Conservation (phyloP, 1,140 invertebrate genomes). For the Lepidurus arcticus region DNA sequence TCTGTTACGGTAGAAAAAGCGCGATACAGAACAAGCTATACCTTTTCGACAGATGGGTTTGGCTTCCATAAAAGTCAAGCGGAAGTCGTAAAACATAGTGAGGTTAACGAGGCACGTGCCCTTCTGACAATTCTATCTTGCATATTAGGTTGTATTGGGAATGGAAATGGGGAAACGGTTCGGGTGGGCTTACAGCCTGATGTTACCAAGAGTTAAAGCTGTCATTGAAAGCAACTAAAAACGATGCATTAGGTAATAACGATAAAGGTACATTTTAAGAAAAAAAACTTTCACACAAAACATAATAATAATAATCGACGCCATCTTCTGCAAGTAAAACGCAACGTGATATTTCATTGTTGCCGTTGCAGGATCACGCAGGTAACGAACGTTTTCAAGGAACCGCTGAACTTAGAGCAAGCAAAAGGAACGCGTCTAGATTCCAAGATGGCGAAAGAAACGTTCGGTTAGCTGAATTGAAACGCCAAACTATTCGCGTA, state of each 20-base stretch:
- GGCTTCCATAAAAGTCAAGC: constrained; percentile 21
- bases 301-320: no score
- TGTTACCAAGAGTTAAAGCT: background rate
- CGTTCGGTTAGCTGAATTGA: no score
- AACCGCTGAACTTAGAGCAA: no score
- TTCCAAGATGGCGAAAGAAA: no score
- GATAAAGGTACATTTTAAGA: no score
- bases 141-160: background rate
- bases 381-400: no score
- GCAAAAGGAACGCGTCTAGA: no score
- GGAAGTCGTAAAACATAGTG: constrained; percentile 14
- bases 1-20: constrained; percentile 14
- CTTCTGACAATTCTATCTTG: background rate
- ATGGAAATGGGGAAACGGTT: constrained; percentile 3
- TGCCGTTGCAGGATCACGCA: no score
- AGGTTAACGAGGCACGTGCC: constrained; percentile 20
- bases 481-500: no score
- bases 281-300: no score
- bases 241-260: background rate
- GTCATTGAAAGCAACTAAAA: background rate
- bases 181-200: constrained; percentile 4
- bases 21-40: background rate
- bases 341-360: no score
- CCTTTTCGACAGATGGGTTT: constrained; percentile 17
- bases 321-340: no score